Percentiles rank a stretch among this genome's conserved stretches.
Evolutionary conservation across 2,797 vertebrate genomes (phyloP).

Genomic region (Sphenodon punctatus): DNA sequence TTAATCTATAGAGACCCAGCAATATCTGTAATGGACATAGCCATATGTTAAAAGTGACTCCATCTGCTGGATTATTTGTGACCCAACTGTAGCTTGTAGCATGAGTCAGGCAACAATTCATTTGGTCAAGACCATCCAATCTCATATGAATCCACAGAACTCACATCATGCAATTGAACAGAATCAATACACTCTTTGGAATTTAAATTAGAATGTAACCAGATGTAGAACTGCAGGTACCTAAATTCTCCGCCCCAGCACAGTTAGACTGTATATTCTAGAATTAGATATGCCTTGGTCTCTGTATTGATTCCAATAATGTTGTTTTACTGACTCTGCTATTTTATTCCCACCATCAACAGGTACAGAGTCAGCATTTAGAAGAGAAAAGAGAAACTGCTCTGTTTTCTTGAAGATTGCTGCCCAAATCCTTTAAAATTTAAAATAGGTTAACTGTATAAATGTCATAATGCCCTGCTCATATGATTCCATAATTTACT

Average conservation of each 20-base stretch:
- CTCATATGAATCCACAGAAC: slow-evolving; percentile 9
- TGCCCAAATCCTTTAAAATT: slow-evolving; percentile 4
- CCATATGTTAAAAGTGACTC: neutral
- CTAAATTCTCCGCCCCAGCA: neutral
- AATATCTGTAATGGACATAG: neutral
- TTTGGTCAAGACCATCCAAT: slow-evolving; percentile 1
- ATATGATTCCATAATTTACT: neutral
- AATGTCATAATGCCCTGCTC: neutral
- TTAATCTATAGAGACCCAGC: slow-evolving; percentile 14
- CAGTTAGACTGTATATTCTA: slow-evolving; percentile 3
- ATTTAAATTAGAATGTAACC: slow-evolving; percentile 48
- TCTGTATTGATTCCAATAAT: slow-evolving; percentile 9
- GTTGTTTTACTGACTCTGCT: slow-evolving; percentile 20
- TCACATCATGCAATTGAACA: too few species aligned
- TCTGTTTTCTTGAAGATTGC: slow-evolving; percentile 16
- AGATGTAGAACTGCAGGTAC: neutral
- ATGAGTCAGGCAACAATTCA: slow-evolving; percentile 1
- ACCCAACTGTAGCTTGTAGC: neutral
- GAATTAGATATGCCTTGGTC: slow-evolving; percentile 14
- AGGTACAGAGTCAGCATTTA: neutral
- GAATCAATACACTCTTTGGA: slow-evolving; percentile 18
- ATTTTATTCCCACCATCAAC: slow-evolving; percentile 13
- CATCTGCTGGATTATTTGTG: neutral
- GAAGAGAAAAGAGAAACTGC: slow-evolving; percentile 10
- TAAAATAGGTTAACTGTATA: neutral